Base-by-base conservation (phyloP, 2,888 invertebrate species). In the Ormyrus thymus region DNA sequence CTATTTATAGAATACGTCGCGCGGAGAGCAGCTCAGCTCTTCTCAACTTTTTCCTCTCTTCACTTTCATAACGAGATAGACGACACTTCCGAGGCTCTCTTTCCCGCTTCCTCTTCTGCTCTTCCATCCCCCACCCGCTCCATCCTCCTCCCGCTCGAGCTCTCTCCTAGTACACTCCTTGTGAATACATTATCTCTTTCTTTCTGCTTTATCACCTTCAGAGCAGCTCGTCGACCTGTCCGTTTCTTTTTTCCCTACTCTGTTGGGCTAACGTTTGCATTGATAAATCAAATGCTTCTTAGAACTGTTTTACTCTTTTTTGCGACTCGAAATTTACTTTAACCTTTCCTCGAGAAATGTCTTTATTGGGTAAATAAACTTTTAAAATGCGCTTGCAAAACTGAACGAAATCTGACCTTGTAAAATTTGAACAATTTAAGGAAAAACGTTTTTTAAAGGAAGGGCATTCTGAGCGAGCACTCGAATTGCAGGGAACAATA, bases 1-100 rank as follows among this genome's bases (percentile, higher is more conserved):
- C 83, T 83, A 82, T 84, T 82, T 80, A 82, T 81, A 82, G 82
- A 83, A 43, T 76, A 66, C 64, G 78, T 73, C 56, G 59, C 65
- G 11, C 62, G 15, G 78, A 80, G 48, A 48, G 65, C 11, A 50
- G 78, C 76, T 81, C 76, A 4, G 29, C 29, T 76, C 72, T 74
- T 70, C 81, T 78, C 79, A 61, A 59, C n/a, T 53, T 61, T 53
- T 9, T 64, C 76, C 76, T 80, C 80, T 82, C 81, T 80, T 77
- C 72, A 68, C 79, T 76, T 65, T 73, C 66, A 53, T 81, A 76
- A 77, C 79, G 82, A 81, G 81, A 79, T 81, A 80, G 76, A 81
- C 81, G 82, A 80, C 80, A 80, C 82, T 81, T 73, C 71, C 80
- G 76, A 79, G 53, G 66, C 53, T 62, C 73, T 56, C 48, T 46